Base-by-base conservation (phyloP, 1,140 invertebrate species). In the Magallana angulata region DNA sequence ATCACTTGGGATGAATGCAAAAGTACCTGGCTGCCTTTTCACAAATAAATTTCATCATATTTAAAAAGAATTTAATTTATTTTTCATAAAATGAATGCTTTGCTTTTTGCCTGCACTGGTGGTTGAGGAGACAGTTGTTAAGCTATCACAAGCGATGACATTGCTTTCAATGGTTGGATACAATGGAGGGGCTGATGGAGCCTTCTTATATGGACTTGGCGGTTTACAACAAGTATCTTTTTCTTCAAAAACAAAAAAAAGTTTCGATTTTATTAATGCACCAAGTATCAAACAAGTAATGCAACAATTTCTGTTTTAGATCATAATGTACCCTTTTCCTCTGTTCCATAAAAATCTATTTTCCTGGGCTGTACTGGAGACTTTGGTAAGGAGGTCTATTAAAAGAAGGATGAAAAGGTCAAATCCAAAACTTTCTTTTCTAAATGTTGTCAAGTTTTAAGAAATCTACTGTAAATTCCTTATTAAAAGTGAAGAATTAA, bases 51-150 rank as follows among this genome's bases (percentile, higher is more conserved):
- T 48, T 48, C 36, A 48, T 48, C 36, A 48, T 48, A 5, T 24
- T 1, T 24, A 24, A 24, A 48, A 3, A 48, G 36, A 48, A 48
- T 48, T 48, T 4, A 2, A 48, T 48, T 48, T 48, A 24, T 48
- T 48, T 48, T 2, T 48, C 5, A 48, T 48, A 48, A 0, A 48
- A 48, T 48, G 36, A 48, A 48, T 48, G 36, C 36, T 48, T 48
- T 48, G 36, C 1, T 14, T 11, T 60, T 68, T 85, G 57, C 30
- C 84, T 56, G 56, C 68, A 85, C 68, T 68, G 7, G 36, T 56
- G 11, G 84, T 57, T 30, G 68, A 76, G 56, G 87, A 88, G 58
- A 85, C 68, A 9, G 83, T 88, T 59, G 87, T 88, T 62, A 85
- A 36, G 24, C 82, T 85, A 68, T 68, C 85, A 59, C 87, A 80